These are phyloP conservation scores for Tachycineta bicolor DNA, from an alignment of 2,113 vertebrate genomes.

Conservation along the genomic window DNA sequence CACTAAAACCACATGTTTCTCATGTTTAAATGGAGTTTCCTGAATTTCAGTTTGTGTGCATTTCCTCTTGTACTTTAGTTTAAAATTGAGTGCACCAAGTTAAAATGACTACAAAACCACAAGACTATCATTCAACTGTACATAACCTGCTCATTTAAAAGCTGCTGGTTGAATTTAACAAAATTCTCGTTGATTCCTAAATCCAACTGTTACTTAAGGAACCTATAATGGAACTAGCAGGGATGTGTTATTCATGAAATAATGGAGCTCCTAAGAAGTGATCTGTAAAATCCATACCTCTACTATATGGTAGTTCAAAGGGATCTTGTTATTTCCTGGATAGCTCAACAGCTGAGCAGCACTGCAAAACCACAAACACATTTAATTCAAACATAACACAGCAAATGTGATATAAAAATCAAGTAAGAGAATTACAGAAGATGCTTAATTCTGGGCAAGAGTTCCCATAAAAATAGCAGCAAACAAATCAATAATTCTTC, in stretches of 20 bases:
- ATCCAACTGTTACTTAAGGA: background rate
- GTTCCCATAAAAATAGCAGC: background rate
- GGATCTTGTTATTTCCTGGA: conserved; percentile 97
- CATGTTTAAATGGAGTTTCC: background rate
- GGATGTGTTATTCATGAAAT: background rate
- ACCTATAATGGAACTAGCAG: background rate
- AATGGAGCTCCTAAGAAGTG: background rate
- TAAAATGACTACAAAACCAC: background rate
- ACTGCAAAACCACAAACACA: conserved; percentile 66
- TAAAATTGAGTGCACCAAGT: background rate
- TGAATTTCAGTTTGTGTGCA: background rate
- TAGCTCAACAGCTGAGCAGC: conserved; percentile 97
- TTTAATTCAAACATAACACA: background rate
- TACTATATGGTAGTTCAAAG: conserved; percentile 97
- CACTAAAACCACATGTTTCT: background rate
- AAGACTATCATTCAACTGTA: background rate
- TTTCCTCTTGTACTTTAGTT: background rate
- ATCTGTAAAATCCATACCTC: conserved; percentile 81
- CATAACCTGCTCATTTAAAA: background rate
- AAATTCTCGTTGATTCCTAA: background rate
- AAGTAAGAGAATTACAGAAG: background rate
- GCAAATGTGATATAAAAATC: background rate
- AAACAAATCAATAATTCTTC: background rate
- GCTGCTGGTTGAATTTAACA: background rate
- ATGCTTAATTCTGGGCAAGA: background rate